Evolutionary conservation across 2,888 invertebrate genomes (phyloP).

Genomic region (Lydus trimaculatus): DNA sequence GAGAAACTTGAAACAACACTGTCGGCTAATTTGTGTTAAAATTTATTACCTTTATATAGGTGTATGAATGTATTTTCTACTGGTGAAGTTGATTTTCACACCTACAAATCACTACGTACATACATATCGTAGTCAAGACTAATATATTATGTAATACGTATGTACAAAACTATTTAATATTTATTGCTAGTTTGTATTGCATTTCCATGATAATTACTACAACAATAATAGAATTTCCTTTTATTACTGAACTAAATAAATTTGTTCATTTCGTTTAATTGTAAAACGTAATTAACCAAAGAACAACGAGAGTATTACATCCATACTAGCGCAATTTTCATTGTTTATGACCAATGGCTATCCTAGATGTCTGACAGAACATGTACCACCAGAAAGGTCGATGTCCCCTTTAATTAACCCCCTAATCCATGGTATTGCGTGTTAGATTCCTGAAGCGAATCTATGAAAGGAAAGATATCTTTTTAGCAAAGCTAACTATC

Average conservation of each 20-base stretch:
- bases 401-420: too few species aligned
- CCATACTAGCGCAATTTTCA: too few species aligned
- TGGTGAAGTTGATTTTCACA: conserved; percentile 31
- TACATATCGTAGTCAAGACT: conserved; percentile 28
- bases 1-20: conserved; percentile 8
- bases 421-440: too few species aligned
- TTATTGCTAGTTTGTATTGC: conserved; percentile 35
- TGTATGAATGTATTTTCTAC: conserved; percentile 19
- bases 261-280: too few species aligned
- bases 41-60: conserved; percentile 13
- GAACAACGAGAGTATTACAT: too few species aligned
- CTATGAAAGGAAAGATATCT: too few species aligned
- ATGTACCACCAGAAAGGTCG: too few species aligned
- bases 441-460: too few species aligned
- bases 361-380: too few species aligned
- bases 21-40: conserved; percentile 17
- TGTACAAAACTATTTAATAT: conserved; percentile 32
- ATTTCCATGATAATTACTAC: conserved; percentile 34
- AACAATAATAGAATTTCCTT: conserved; percentile 28
- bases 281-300: too few species aligned
- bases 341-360: too few species aligned
- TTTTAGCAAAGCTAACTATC: too few species aligned
- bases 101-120: conserved; percentile 28
- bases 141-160: conserved; percentile 36
- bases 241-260: neutral